Evolutionary conservation across 2,888 invertebrate species (phyloP), one percentile per base, ranked within the genome.

Genomic region (Pachliopta kotzebuea): DNA sequence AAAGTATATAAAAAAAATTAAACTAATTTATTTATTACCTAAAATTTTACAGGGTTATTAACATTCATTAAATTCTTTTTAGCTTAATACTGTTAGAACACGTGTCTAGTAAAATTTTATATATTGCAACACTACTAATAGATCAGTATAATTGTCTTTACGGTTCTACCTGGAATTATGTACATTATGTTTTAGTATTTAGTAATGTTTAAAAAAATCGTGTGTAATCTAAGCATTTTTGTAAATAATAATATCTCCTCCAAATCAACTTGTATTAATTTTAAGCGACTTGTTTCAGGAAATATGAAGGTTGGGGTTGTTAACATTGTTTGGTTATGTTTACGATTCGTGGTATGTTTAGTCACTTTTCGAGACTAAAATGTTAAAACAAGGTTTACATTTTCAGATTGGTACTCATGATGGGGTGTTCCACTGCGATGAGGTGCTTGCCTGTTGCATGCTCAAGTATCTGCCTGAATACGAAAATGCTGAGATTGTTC

Each of bases 391-490:
- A 14, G 11, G 1, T 2, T 37, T 24, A 59, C 29, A 56, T 56
- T 67, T 71, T 3, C 67, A 90, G 91, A 96, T 96, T 67, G 96
- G 96, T 9, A 96, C 96, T 0, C 96, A 96, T 72, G 93, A 94
- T 91, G 98, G 98, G 0, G 93, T 93, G 0, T 98, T 98, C 81
- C 98, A 98, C 85, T 98, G 98, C 77, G 98, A 99, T 80, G 98
- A 99, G 85, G 96, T 95, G 0, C 88, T 99, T n/a, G 99, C 98
- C 0, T 98, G 98, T 82, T 97, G 94, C 78, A 95, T 99, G 95
- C 92, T 99, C 21, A 96, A 95, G 78, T 92, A 93, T 59, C 85
- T 99, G 6, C 96, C 97, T 0, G 92, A 95, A 72, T 98, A 96
- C 83, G 93, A 94, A 75, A 93, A 97, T 85, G 96, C 98, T 0